These are phyloP conservation scores for Drosophila arawakana DNA, from an alignment of 1,140 invertebrate species.

Conservation along the genomic window DNA sequence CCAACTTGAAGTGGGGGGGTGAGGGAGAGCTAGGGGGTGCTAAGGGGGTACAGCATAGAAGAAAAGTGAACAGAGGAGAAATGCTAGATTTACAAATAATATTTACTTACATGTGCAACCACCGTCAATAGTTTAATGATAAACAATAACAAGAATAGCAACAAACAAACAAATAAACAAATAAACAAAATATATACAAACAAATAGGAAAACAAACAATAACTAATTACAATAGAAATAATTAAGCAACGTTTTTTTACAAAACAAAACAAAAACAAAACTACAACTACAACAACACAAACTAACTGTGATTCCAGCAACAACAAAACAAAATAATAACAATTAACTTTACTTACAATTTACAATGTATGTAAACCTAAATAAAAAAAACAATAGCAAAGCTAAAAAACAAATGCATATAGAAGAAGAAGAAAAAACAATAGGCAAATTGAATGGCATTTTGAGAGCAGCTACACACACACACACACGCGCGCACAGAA, in stretches of 20 bases:
- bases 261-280: conserved; percentile 22
- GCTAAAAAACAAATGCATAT: conserved; percentile 34
- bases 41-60: neutral
- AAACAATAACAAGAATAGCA: conserved; percentile 56
- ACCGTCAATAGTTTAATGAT: conserved; percentile 79
- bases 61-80: conserved; percentile 17
- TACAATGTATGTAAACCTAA: conserved; percentile 30
- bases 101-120: conserved; percentile 66
- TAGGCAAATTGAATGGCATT: conserved; percentile 37
- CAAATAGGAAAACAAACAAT: conserved; percentile 31
- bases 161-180: conserved; percentile 25
- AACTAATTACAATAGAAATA: conserved; percentile 43
- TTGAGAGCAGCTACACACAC: neutral
- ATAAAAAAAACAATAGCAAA: conserved; percentile 67
- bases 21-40: neutral
- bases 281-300: conserved; percentile 79
- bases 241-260: conserved; percentile 49
- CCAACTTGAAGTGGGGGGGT: conserved; percentile 10
- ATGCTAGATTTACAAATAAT: conserved; percentile 62
- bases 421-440: conserved; percentile 33
- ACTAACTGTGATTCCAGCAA: conserved; percentile 81
- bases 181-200: conserved; percentile 29
- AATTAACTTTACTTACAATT: conserved; percentile 51
- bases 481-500: neutral
- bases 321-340: conserved; percentile 54